phyloP scores from a whole-genome alignment of 2,888 invertebrate genomes.

The Limulus polyphemus region DNA sequence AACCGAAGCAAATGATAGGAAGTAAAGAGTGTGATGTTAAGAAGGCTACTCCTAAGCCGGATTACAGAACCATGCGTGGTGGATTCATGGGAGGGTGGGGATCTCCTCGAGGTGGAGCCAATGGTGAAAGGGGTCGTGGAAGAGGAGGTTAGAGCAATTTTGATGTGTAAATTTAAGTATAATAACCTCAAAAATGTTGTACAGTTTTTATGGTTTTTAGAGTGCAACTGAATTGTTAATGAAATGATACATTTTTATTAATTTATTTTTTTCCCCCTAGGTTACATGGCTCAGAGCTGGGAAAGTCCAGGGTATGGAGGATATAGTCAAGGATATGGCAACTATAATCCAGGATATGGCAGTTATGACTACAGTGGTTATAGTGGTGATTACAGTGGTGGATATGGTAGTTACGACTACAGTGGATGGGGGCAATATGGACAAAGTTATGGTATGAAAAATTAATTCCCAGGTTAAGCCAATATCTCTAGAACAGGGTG shows the following conservation, averaged over 20 bases:
- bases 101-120: background rate
- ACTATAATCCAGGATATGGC: slow-evolving; percentile 35
- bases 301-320: slow-evolving; percentile 27
- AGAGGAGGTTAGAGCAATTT: slow-evolving; percentile 5
- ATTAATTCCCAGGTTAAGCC: slow-evolving; percentile 9
- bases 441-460: slow-evolving; percentile 13
- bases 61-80: slow-evolving; percentile 16
- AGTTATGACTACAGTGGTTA: slow-evolving; percentile 20
- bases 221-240: too few relatives aligned
- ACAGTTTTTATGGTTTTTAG: too few relatives aligned
- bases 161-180: too few relatives aligned
- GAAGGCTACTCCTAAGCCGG: slow-evolving; percentile 63
- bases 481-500: slow-evolving; percentile 17
- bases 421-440: slow-evolving; percentile 39
- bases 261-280: background rate
- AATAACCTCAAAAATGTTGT: background rate
- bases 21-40: slow-evolving; percentile 93
- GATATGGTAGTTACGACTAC: slow-evolving; percentile 46
- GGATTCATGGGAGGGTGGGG: slow-evolving; percentile 3
- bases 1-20: slow-evolving; percentile 81
- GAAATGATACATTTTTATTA: background rate
- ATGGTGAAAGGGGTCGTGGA: slow-evolving; percentile 7
- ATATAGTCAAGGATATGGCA: slow-evolving; percentile 42
- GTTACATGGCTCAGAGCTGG: slow-evolving; percentile 3
- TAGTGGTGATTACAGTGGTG: slow-evolving; percentile 48